Percentiles rank a stretch among this genome's conserved stretches.
phyloP scores from a whole-genome alignment of 2,113 vertebrate genomes.

The zebrafish (Danio rerio) region DNA sequence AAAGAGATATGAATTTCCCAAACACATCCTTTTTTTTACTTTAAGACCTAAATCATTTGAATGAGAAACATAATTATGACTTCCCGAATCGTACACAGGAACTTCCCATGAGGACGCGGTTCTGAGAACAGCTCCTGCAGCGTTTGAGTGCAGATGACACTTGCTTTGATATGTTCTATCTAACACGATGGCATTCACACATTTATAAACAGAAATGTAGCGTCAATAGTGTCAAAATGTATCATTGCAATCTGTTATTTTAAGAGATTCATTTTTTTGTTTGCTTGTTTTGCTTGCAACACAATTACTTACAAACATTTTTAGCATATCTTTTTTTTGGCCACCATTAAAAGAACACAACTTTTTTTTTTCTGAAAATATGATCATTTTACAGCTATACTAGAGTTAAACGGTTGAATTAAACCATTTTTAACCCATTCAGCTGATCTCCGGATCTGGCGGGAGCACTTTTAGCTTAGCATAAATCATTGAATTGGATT shows the following conservation, averaged over 20 bases:
- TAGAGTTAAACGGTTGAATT: too few species aligned
- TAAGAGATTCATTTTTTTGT: too few species aligned
- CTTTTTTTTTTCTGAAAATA: too few species aligned
- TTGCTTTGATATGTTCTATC: neutral
- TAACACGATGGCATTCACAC: neutral
- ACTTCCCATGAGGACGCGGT: neutral
- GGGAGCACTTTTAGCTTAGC: too few species aligned
- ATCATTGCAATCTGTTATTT: neutral
- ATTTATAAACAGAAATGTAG: neutral
- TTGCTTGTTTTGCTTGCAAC: too few species aligned
- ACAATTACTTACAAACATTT: too few species aligned
- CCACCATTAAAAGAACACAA: too few species aligned
- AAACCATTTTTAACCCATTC: too few species aligned
- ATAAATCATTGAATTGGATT: too few species aligned
- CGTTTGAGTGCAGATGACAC: neutral
- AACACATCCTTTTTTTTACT: neutral
- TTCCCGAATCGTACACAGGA: neutral
- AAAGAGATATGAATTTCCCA: neutral
- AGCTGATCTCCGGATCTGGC: too few species aligned
- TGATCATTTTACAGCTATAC: too few species aligned
- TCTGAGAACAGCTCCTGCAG: neutral
- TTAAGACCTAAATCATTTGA: neutral
- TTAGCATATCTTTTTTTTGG: too few species aligned
- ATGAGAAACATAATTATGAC: slow-evolving; percentile 3
- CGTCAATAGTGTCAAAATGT: neutral